These are phyloP conservation scores for Pogonocichla stellata DNA, from an alignment of 2,113 vertebrate species.

Conservation along the genomic window DNA sequence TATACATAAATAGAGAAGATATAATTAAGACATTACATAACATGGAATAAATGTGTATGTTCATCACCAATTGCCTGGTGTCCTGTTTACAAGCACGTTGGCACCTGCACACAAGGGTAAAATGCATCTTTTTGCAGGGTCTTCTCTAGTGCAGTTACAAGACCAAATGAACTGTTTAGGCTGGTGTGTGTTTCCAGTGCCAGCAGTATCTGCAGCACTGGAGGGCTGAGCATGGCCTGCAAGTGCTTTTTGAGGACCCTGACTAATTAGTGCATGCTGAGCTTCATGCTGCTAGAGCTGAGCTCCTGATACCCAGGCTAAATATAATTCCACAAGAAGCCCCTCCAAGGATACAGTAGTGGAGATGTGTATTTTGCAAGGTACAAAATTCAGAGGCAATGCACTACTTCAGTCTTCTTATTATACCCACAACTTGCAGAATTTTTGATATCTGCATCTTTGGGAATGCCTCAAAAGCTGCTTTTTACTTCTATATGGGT, in stretches of 20 bases:
- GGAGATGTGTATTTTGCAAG: not conserved
- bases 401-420: not conserved
- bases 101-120: not conserved
- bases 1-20: not conserved
- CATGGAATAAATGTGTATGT: not conserved
- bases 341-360: not conserved
- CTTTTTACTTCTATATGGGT: not conserved
- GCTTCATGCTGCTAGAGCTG: not conserved
- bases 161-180: not conserved
- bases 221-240: not conserved
- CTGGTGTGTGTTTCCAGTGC: not conserved
- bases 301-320: not conserved
- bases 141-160: not conserved
- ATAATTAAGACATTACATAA: not conserved
- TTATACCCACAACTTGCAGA: not conserved
- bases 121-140: not conserved
- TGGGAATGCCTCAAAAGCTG: not conserved
- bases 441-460: not conserved
- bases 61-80: not conserved
- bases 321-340: slow-evolving; percentile 20
- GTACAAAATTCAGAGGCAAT: not conserved
- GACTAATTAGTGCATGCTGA: slow-evolving; percentile 29
- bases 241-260: not conserved
- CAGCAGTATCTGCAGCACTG: not conserved
- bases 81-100: not conserved